Percentiles rank a stretch among this genome's conserved stretches.
Conservation (phyloP, 2,888 invertebrate genomes). For the Heliconius cydno region DNA sequence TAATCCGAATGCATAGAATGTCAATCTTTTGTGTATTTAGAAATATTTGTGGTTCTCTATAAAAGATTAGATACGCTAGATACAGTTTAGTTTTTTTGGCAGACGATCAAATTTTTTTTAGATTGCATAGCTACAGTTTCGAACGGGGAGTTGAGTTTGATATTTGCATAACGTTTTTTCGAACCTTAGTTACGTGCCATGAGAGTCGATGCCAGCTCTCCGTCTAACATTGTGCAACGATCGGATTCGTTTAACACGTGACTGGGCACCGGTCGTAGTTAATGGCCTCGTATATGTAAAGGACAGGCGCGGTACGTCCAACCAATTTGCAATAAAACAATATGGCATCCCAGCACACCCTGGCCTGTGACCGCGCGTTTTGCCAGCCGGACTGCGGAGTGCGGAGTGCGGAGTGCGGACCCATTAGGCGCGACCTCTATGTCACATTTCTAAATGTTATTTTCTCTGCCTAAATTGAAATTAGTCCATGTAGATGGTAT, state of each 20-base stretch:
- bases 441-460: conserved; percentile 61
- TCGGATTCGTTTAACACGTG: conserved; percentile 83
- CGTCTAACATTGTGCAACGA: conserved; percentile 73
- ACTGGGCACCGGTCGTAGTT: conserved; percentile 78
- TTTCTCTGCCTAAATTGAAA: conserved; percentile 55
- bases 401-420: conserved; percentile 57
- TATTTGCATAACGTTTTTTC: conserved; percentile 45
- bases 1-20: background rate
- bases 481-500: conserved; percentile 57
- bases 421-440: conserved; percentile 68
- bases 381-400: conserved; percentile 33
- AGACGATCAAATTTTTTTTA: conserved; percentile 42
- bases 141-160: conserved; percentile 41
- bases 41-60: conserved; percentile 21
- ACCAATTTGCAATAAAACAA: conserved; percentile 84
- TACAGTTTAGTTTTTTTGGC: conserved; percentile 44
- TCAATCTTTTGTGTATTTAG: background rate
- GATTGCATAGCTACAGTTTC: conserved; percentile 43
- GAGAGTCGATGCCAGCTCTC: conserved; percentile 52
- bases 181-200: conserved; percentile 58
- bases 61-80: conserved; percentile 38
- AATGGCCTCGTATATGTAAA: conserved; percentile 82
- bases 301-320: conserved; percentile 80
- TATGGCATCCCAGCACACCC: conserved; percentile 69
- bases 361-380: conserved; percentile 60